phyloP scores from a whole-genome alignment of 2,113 vertebrate species.

The Gobiocypris rarus region DNA sequence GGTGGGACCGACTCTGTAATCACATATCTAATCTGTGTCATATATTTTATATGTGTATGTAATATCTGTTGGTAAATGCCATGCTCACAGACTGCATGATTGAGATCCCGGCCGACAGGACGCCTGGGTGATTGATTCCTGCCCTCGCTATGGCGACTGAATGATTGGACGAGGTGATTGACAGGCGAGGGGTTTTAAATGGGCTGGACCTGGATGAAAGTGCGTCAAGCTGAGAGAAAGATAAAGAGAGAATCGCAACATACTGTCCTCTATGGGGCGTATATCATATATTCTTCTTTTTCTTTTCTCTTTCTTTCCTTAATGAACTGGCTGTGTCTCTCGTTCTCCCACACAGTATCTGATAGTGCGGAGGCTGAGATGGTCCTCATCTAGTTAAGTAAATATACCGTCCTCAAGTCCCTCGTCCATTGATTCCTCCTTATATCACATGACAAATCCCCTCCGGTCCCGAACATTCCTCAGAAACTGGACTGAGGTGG shows the following conservation, averaged over 20 bases:
- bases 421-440: constrained; percentile 6
- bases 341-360: constrained; percentile 8
- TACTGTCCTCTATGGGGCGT: not conserved
- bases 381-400: constrained; percentile 32
- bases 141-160: constrained; percentile 38
- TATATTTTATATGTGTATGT: constrained; percentile 72
- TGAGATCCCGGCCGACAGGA: constrained; percentile 50
- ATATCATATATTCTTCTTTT: not conserved
- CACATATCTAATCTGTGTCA: constrained; percentile 73
- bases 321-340: constrained; percentile 15
- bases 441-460: constrained; percentile 14
- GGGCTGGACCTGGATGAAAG: constrained; percentile 39
- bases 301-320: not conserved
- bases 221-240: constrained; percentile 12
- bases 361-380: constrained; percentile 17
- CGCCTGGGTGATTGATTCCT: constrained; percentile 72
- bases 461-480: not conserved
- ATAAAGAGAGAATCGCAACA: constrained; percentile 17
- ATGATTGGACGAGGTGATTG: constrained; percentile 50
- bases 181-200: constrained; percentile 48
- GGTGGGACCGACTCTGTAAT: constrained; percentile 72
- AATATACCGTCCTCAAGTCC: constrained; percentile 22
- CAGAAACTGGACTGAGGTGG: not conserved
- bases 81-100: constrained; percentile 63
- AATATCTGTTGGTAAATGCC: constrained; percentile 67